Conservation (phyloP, 2,113 vertebrate species). For the Equus przewalskii region DNA sequence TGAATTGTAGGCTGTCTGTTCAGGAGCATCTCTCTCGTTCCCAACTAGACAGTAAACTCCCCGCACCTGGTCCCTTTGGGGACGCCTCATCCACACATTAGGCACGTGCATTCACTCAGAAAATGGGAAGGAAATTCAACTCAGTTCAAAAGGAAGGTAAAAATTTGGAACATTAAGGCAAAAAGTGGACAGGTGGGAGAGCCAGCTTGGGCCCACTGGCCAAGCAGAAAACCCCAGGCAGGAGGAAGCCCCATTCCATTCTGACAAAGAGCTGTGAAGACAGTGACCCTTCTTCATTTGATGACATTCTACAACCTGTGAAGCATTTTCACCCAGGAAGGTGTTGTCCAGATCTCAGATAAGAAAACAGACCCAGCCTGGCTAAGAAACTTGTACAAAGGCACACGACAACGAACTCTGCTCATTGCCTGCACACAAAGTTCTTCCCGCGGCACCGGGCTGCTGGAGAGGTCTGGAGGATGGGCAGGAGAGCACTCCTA, state of each 20-base stretch:
- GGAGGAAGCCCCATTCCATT: not conserved
- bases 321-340: not conserved
- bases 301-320: not conserved
- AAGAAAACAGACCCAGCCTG: not conserved
- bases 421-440: not conserved
- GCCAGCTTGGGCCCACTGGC: not conserved
- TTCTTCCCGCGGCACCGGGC: not conserved
- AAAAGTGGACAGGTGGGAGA: not conserved
- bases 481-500: not conserved
- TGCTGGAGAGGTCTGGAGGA: not conserved
- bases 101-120: not conserved
- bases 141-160: not conserved
- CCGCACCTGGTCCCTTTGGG: not conserved
- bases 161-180: not conserved
- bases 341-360: not conserved
- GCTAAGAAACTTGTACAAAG: not conserved
- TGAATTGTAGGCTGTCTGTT: no score
- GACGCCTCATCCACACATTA: not conserved
- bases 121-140: not conserved
- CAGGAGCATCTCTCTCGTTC: not conserved
- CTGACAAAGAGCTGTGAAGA: not conserved
- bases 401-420: rapidly evolving
- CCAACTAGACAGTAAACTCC: not conserved
- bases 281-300: not conserved
- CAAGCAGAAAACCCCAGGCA: not conserved